Percentiles rank a stretch among this genome's conserved stretches.
Evolutionary conservation across 2,797 vertebrate species (phyloP).

Genomic region (Brotula barbata): DNA sequence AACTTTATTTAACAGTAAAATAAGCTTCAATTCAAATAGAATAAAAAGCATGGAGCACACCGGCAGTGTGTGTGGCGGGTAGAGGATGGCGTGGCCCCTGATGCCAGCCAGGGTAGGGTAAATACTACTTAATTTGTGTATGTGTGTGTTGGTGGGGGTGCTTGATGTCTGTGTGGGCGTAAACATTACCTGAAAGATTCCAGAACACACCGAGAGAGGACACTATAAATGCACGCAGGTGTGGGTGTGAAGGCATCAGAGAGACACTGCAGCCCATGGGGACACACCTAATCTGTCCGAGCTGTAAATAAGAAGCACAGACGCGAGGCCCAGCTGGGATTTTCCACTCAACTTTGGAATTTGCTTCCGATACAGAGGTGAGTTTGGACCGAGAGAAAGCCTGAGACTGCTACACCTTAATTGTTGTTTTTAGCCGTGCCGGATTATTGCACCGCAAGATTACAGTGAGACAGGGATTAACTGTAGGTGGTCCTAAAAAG

Average conservation of each 20-base stretch:
- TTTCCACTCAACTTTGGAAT: constrained; percentile 17
- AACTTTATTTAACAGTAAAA: not conserved
- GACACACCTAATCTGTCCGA: constrained; percentile 45
- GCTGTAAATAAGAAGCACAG: constrained; percentile 6
- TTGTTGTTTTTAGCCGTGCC: not conserved
- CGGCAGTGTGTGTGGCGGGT: constrained; percentile 7
- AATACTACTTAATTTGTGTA: constrained; percentile 44
- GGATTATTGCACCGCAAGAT: not conserved
- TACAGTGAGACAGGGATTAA: too few relatives aligned
- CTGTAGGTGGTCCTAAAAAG: not conserved
- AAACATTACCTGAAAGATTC: constrained; percentile 64
- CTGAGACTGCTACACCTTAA: too few relatives aligned
- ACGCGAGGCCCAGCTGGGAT: not conserved
- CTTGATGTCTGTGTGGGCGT: constrained; percentile 65
- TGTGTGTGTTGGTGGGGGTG: not conserved
- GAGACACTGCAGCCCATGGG: constrained; percentile 4
- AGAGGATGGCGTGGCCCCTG: constrained; percentile 57
- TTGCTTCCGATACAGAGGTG: constrained; percentile 36
- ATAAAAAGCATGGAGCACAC: not conserved
- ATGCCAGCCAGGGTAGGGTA: constrained; percentile 67
- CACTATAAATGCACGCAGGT: constrained; percentile 68
- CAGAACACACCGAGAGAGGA: constrained; percentile 18
- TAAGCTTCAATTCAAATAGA: not conserved
- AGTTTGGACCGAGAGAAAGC: constrained; percentile 17
- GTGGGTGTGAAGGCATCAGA: constrained; percentile 19